phyloP scores from a whole-genome alignment of 2,797 vertebrate genomes.

The Lagodon rhomboides region DNA sequence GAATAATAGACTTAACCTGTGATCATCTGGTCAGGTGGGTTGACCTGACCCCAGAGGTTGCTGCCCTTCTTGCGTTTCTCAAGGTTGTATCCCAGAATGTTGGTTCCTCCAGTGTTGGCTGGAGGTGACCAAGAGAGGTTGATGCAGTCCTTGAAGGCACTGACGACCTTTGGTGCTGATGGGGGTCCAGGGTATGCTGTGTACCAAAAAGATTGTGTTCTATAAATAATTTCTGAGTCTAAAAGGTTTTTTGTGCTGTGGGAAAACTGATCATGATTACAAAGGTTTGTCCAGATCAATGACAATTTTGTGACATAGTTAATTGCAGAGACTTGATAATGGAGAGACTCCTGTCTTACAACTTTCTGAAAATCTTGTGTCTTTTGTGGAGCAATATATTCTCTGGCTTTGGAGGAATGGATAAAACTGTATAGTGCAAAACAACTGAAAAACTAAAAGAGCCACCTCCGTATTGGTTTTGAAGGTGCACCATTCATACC shows the following conservation, averaged over 20 bases:
- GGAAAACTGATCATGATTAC: background rate
- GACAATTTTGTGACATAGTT: background rate
- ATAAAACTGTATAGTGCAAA: background rate
- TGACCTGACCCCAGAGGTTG: conserved; percentile 87
- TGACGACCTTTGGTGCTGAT: conserved; percentile 86
- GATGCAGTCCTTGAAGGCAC: conserved; percentile 86
- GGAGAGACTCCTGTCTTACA: background rate
- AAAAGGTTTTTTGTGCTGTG: background rate
- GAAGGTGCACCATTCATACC: background rate
- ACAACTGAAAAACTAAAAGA: background rate
- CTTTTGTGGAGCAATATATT: background rate
- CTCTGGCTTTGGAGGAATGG: background rate
- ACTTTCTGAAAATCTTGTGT: background rate
- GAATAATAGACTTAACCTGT: conserved; percentile 74
- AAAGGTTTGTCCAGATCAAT: background rate
- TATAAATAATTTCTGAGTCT: background rate
- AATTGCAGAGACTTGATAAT: background rate
- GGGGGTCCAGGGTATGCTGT: conserved; percentile 89
- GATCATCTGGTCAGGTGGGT: conserved; percentile 78
- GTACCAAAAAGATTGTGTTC: conserved; percentile 15
- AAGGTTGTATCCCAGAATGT: conserved; percentile 89
- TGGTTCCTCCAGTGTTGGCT: conserved; percentile 83
- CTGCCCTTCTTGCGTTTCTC: conserved; percentile 94
- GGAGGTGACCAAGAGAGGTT: conserved; percentile 89
- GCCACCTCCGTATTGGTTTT: background rate